Base-by-base conservation (phyloP, 2,113 vertebrate genomes). In the Haemorhous mexicanus region DNA sequence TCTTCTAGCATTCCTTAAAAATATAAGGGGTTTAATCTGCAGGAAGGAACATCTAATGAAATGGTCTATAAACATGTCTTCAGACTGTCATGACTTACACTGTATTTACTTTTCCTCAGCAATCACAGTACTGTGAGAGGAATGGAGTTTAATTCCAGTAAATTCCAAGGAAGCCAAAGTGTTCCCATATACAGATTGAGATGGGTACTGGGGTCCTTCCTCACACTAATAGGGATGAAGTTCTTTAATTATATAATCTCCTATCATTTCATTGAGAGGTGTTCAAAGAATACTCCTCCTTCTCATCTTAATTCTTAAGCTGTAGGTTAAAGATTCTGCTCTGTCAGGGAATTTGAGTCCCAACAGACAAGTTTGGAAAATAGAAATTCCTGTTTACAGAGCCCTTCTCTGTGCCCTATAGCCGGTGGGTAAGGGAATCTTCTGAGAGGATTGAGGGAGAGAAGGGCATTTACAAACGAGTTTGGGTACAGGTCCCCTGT, bases 141-240 rank as follows among this genome's bases (percentile, higher is more conserved):
- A 72, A 32, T 9, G 30, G 19, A 52, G 8, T 32, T 82, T 64
- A 66, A 30, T 56, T 30, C 50, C 7, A 19, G 10, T 7, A 52
- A 82, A 37, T 61, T 61, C 30, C 23, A 39, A n/a, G 9, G 10
- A 23, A 59, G 3, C 4, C 7, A 24, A 56, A 55, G 8, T 61
- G 10, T 12, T 35, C 3, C 5, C 10, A 9, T 22, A 21, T 22
- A 33, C 7, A 59, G 8, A 8, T 69, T 4, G 35, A 59, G 16
- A 50, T 0, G 2, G 11, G 10, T 4, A 47, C 16, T 52, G 33
- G 37, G 3, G 11, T 69, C 3, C 12, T 52, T 56, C 63, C 13
- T 64, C 64, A 56, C 5, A 13, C 2, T 21, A 28, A 16, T 0
- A 46, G 16, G 11, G 15, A 41, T n/a, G 5, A 63, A 46, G 2